Base-by-base conservation (phyloP, 2,797 vertebrate species). In the Pyrrhura leucotis region DNA sequence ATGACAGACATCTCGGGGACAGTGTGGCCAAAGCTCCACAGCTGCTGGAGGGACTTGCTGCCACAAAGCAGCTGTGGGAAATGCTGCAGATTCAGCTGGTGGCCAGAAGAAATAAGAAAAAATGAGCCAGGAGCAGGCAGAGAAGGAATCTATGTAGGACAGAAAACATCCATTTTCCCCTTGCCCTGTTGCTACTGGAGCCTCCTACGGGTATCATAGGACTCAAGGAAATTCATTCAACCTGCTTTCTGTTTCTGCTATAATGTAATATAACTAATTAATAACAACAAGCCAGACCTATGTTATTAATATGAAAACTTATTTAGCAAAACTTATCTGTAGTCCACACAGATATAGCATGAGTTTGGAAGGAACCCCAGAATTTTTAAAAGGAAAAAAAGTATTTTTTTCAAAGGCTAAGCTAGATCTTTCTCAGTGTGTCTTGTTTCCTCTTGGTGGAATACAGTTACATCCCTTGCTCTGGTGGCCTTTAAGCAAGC, bases 31-130 rank as follows among this genome's bases (percentile, higher is more conserved):
- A 91, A 81, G 39, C 23, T 62, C 8, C 72, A 74, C 92, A 97
- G 89, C 88, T 97, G 94, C 63, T 91, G 33, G 19, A 31, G 93
- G 89, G 78, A 95, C 58, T 51, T 50, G 50, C 1, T 69, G 74
- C 66, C 91, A 93, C 89, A 37, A 1, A 71, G 45, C 93, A 97
- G 93, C 89, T 95, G 95, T 63, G 26, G 29, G 72, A 88, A 59
- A 89, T 90, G 65, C 77, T 88, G 66, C n/a, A 75, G 68, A 48
- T 35, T 65, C 56, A 79, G 45, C 58, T 85, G n/a, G 62, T 73
- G 59, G 84, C 61, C 78, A 94, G 73, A 80, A 67, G 31, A 66
- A 92, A 94, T 18, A 26, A 71, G 12, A 35, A 81, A 88, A 79
- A 37, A 74, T 1, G 6, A 83, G 83, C 68, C 82, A 88, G 72